Conservation (phyloP, 2,797 vertebrate genomes). For the Xyrichtys novacula region DNA sequence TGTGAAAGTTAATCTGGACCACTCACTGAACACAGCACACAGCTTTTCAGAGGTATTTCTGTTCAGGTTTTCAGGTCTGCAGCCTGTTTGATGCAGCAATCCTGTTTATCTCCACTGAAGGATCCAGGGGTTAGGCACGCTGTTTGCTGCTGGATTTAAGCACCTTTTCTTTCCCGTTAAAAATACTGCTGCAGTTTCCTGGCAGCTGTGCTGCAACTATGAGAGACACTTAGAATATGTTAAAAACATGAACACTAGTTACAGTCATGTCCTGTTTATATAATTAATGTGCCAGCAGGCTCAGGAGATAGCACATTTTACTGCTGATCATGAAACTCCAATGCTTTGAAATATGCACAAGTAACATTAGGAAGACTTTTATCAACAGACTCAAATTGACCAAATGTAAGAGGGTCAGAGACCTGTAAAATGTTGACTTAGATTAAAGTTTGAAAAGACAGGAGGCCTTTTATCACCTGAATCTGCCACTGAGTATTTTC, state of each 20-base stretch:
- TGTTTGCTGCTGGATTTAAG: not conserved
- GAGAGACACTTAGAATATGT: too few species aligned
- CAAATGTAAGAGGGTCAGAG: not conserved
- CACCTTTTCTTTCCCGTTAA: not conserved
- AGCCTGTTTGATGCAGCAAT: constrained; percentile 25
- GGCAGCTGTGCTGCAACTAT: too few species aligned
- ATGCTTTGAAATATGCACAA: too few species aligned
- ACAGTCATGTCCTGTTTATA: too few species aligned
- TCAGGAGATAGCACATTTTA: not conserved
- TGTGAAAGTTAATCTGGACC: constrained; percentile 40
- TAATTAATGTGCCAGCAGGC: too few species aligned
- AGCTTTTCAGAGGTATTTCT: constrained; percentile 30
- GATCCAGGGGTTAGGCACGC: not conserved
- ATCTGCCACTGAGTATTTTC: too few species aligned
- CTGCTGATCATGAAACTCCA: too few species aligned
- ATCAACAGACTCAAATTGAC: too few species aligned
- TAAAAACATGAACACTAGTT: too few species aligned
- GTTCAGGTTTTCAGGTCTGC: constrained; percentile 12
- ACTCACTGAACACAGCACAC: constrained; percentile 17
- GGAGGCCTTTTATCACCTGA: too few species aligned
- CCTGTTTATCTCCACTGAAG: constrained; percentile 11
- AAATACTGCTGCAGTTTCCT: not conserved
- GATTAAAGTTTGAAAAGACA: too few species aligned
- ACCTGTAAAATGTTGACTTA: not conserved
- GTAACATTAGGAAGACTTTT: too few species aligned